Evolutionary conservation across 2,888 invertebrate genomes (phyloP), one percentile per base, ranked within the genome.

Genomic region (Ommatoiulus sabulosus): DNA sequence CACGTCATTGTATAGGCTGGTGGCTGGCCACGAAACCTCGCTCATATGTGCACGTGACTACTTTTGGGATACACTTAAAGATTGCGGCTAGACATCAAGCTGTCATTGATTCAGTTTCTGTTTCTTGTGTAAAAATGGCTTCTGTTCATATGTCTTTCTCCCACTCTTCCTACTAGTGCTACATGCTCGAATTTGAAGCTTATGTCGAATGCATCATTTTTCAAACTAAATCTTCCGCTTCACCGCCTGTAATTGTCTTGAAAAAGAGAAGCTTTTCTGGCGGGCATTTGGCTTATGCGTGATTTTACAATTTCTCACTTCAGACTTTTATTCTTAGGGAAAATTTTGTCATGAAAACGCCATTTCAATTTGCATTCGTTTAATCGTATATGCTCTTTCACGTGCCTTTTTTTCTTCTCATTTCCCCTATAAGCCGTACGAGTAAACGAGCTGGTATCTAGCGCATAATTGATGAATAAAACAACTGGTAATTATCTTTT

Each of bases 391-490:
- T n/a, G 3, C 24, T 8, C 24, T n/a, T 20, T 4, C 24, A 20
- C 5, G 57, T 5, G 17, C 2, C n/a, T 57, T 72, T 72, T 72
- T n/a, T 72, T 24, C 24, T 72, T 24, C 7, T 4, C n/a, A 6
- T 63, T 4, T 20, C 63, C 5, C 63, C 20, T 20, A 63, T 17
- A 4, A n/a, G 17, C 24, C 10, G 24, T 72, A 24, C 48, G 48
- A 0, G 7, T 57, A 57, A 57, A 57, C 57, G 72, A 10, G 72
- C 72, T 17, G 7, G 20, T 24, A 72, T 24, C 6, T 72, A 72
- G 8, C 24, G 24, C 72, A 24, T 72, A 72, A 72, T 72, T 72
- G 72, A 72, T 72, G 72, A 72, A 24, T 72, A 72, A 72, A 72
- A 72, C 72, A 72, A 72, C 24, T 24, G 72, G 24, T 72, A 72